phyloP scores from a whole-genome alignment of 2,888 invertebrate genomes.

The Amphiduros pacificus region DNA sequence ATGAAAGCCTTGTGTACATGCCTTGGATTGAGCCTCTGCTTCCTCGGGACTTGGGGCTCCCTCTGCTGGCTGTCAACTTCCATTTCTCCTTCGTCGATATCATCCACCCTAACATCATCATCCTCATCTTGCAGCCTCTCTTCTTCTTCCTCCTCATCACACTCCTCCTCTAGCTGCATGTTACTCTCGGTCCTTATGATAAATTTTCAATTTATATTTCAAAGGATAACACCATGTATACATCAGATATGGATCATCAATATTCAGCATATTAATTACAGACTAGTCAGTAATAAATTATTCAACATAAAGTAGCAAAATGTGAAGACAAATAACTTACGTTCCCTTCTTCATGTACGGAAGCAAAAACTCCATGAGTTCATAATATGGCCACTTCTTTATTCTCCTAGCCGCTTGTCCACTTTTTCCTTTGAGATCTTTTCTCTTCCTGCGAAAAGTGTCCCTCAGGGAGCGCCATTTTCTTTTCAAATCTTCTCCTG shows the following conservation, averaged over 20 bases:
- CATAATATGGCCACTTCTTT: background rate
- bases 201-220: background rate
- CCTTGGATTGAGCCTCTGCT: too few relatives aligned
- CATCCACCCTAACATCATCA: background rate
- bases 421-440: background rate
- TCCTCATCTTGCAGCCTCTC: background rate
- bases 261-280: too few relatives aligned
- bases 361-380: background rate
- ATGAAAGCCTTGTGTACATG: too few relatives aligned
- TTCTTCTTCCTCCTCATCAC: too few relatives aligned
- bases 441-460: background rate
- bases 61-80: too few relatives aligned
- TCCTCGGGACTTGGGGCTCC: too few relatives aligned
- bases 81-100: too few relatives aligned
- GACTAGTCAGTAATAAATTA: too few relatives aligned
- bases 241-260: too few relatives aligned
- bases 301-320: too few relatives aligned
- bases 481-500: background rate
- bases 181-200: background rate
- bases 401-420: background rate
- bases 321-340: too few relatives aligned
- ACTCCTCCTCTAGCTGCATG: background rate
- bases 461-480: slow-evolving; percentile 3
- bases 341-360: background rate
- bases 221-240: too few relatives aligned